Base-by-base conservation (phyloP, 2,113 vertebrate genomes). In the Enhydra lutris region DNA sequence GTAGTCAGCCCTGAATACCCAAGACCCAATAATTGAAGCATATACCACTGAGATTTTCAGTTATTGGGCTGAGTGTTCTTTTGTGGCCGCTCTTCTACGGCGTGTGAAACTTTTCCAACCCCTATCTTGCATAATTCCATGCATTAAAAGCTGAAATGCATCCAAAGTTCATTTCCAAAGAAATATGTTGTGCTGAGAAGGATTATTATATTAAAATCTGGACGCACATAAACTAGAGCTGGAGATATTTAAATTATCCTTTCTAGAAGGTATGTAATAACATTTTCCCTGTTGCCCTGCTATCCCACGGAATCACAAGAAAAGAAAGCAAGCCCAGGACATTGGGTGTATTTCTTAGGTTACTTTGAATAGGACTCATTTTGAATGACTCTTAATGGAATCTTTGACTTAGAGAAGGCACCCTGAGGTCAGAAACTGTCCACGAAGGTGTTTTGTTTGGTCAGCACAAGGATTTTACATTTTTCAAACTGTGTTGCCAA, bases 121-220 rank as follows among this genome's bases (percentile, higher is more conserved):
- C 59, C 73, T 78, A 39, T 89, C 94, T 78, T 94, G 61, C 59
- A n/a, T 98, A 96, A 96, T 91, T 86, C 84, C 67, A 34, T 83
- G 76, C 34, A 93, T 93, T 93, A 96, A 95, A 94, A 97, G 36
- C 83, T 89, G 61, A 98, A 94, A 85, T 67, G 52, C 52, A 88
- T 71, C 96, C 95, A 97, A 93, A 95, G 88, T 94, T 84, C 71
- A 65, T 50, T 97, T 94, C 95, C 80, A 96, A 94, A 97, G 94
- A 96, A 78, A 84, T 7, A 81, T 52, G 34, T 82, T 76, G 79
- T 45, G 93, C 39, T 34, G 69, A 80, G 45, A 45, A 86, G 73
- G 65, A 95, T 94, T 71, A 81, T 57, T 92, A 92, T 52, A 80
- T 91, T 97, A 82, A 97, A 96, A 97, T 67, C 80, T 92, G 67